A percentile compares a stretch with the other conserved stretches of the same genome.
Evolutionary conservation across 2,797 vertebrate species (phyloP).

Genomic region (Silurus lanzhouensis): DNA sequence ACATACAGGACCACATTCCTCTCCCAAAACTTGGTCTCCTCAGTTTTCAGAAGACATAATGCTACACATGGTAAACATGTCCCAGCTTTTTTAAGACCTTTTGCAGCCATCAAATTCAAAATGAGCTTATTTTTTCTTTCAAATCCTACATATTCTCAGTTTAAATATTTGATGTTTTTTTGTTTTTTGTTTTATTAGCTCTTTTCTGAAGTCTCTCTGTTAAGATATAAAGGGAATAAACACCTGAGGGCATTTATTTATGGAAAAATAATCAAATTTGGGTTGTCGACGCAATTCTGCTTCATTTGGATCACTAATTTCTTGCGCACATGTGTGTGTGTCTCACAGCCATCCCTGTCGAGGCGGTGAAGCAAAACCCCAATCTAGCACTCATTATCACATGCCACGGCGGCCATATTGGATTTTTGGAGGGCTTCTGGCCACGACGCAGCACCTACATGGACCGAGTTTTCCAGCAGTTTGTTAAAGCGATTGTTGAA

Average conservation of each 20-base stretch:
- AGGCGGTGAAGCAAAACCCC: constrained; percentile 94
- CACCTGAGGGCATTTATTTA: background rate
- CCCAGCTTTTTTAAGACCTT: too few species aligned
- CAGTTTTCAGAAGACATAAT: too few species aligned
- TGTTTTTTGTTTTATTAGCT: too few species aligned
- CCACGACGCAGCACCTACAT: constrained; percentile 95
- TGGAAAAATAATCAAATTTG: background rate
- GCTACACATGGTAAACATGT: too few species aligned
- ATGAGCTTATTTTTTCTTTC: too few species aligned
- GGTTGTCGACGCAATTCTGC: too few species aligned
- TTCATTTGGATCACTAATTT: too few species aligned
- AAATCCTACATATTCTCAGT: too few species aligned
- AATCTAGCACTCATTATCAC: constrained; percentile 94
- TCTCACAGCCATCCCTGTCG: constrained; percentile 88
- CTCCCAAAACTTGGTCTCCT: too few species aligned
- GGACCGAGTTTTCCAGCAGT: constrained; percentile 98
- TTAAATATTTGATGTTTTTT: too few species aligned
- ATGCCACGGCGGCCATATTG: constrained; percentile 94
- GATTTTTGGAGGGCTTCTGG: constrained; percentile 97
- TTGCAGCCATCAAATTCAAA: too few species aligned
- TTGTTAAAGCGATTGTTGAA: constrained; percentile 91
- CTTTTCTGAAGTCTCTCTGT: background rate
- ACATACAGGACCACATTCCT: too few species aligned
- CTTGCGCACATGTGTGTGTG: background rate
- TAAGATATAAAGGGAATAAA: background rate